Evolutionary conservation across 37 sponge, comb jelly and placozoan genomes (phyloP).

Genomic region (Cladorhizidae sp.): DNA sequence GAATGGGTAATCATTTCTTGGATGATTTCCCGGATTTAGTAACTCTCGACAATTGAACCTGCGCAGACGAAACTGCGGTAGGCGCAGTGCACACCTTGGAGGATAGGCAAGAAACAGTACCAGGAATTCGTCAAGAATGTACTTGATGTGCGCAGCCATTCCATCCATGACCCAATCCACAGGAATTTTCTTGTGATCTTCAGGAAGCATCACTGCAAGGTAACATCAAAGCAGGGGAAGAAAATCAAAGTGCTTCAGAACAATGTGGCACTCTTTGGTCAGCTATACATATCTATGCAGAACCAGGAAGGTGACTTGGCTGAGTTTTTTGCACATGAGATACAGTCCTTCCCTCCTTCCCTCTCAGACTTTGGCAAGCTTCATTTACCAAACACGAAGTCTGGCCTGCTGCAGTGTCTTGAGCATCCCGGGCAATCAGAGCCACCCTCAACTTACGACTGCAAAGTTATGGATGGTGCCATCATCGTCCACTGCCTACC

Average conservation of each 20-base stretch:
- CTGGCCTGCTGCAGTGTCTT: too few species aligned
- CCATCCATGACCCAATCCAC: background rate
- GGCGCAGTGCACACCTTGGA: background rate
- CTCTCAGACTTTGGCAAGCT: too few species aligned
- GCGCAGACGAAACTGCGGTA: background rate
- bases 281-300: background rate
- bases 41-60: background rate
- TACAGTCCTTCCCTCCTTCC: background rate
- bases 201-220: background rate
- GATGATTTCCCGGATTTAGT: background rate
- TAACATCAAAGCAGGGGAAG: background rate
- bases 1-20: background rate
- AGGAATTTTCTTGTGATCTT: background rate
- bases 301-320: background rate
- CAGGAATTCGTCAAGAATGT: background rate
- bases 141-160: background rate
- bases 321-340: background rate
- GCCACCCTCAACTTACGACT: too few species aligned
- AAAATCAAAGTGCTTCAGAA: background rate
- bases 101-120: background rate
- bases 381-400: too few species aligned
- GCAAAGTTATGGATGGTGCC: background rate
- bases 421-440: background rate
- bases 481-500: background rate
- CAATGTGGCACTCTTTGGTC: background rate